These are phyloP conservation scores for Vicugna pacos DNA, from an alignment of 2,113 vertebrate genomes.

Conservation along the genomic window DNA sequence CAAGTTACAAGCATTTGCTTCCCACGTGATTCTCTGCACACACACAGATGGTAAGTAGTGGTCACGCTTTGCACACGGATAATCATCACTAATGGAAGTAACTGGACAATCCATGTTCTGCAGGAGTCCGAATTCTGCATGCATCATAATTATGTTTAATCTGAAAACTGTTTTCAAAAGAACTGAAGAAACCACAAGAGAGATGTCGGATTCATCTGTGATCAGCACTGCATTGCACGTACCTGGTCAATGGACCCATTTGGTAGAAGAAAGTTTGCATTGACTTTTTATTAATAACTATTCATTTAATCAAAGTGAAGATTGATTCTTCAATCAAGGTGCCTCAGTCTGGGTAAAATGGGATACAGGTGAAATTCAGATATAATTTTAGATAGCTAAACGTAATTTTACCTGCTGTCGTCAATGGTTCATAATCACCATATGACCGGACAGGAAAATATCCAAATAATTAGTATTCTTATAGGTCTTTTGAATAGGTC, in stretches of 20 bases:
- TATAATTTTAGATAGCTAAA: neutral
- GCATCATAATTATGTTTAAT: neutral
- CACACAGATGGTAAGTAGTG: fast-evolving
- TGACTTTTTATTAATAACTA: neutral
- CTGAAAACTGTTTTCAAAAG: neutral
- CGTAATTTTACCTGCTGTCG: neutral
- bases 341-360: too few relatives aligned
- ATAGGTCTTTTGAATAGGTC: neutral
- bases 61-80: neutral
- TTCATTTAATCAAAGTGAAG: neutral
- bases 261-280: neutral
- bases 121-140: neutral
- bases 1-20: fast-evolving
- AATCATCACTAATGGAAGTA: neutral
- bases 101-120: neutral
- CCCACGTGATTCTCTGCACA: neutral
- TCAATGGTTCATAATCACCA: neutral
- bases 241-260: neutral
- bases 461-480: neutral
- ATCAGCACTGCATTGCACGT: fast-evolving
- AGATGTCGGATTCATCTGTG: too few relatives aligned
- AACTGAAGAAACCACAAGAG: neutral
- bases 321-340: neutral
- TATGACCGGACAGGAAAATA: neutral
- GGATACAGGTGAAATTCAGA: neutral